These are phyloP conservation scores for Chymomyza procnemis DNA, from an alignment of 2,888 invertebrate species.

Conservation along the genomic window DNA sequence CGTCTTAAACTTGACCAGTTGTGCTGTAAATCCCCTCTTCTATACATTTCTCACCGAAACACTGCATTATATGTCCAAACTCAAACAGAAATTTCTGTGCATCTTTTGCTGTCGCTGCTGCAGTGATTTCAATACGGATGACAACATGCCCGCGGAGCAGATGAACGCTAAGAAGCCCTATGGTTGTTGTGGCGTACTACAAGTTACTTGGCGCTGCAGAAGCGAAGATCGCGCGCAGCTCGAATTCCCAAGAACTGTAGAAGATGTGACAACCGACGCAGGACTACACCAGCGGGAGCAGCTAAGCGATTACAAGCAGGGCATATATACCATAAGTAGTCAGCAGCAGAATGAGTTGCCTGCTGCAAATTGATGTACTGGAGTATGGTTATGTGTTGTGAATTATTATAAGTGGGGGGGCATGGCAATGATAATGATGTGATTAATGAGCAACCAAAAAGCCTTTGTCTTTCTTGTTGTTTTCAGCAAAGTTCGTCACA, in stretches of 20 bases:
- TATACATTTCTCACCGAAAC: constrained; percentile 82
- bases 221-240: not conserved
- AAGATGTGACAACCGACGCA: not conserved
- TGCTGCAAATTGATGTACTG: not conserved
- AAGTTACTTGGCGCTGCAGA: not conserved
- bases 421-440: constrained; percentile 34
- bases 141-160: not conserved
- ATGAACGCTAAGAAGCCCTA: not conserved
- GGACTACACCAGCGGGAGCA: constrained; percentile 27
- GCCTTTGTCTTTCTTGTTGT: not conserved
- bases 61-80: constrained; percentile 52
- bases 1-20: constrained; percentile 80
- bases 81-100: constrained; percentile 23
- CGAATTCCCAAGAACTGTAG: not conserved
- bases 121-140: not conserved
- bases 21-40: constrained; percentile 81
- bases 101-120: constrained; percentile 30
- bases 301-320: constrained; percentile 18
- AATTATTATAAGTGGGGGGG: constrained; percentile 11
- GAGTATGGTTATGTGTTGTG: not conserved
- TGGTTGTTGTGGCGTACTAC: not conserved
- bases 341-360: constrained; percentile 4
- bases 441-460: constrained; percentile 34
- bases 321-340: constrained; percentile 31
- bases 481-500: not conserved